A percentile compares a stretch with the other conserved stretches of the same genome.
phyloP scores from a whole-genome alignment of 2,113 vertebrate species.

The Henicopernis longicauda region DNA sequence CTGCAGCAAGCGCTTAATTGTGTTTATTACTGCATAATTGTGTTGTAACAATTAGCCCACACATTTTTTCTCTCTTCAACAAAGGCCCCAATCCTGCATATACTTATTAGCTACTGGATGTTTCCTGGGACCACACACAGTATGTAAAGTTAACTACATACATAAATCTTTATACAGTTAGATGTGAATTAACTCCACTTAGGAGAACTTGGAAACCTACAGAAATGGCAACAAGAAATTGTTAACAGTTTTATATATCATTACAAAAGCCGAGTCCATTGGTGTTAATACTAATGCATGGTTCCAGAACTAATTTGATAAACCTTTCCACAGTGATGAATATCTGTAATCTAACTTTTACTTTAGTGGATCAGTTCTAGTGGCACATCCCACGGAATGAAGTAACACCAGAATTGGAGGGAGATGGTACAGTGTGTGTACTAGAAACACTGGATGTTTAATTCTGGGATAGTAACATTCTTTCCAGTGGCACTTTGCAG shows the following conservation, averaged over 20 bases:
- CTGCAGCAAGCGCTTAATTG: neutral
- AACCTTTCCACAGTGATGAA: neutral
- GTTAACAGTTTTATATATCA: neutral
- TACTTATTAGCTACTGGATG: neutral
- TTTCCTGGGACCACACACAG: neutral
- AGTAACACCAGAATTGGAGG: neutral
- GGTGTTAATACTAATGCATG: neutral
- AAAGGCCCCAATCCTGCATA: neutral
- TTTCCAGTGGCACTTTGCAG: neutral
- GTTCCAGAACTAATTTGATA: neutral
- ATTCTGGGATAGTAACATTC: neutral
- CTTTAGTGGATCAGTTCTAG: neutral
- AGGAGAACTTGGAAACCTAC: neutral
- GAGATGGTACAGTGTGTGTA: neutral
- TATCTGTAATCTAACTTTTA: neutral
- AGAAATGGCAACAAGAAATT: neutral
- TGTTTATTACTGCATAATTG: constrained; percentile 15
- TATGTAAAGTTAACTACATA: neutral
- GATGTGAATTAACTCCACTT: neutral
- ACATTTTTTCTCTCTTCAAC: neutral
- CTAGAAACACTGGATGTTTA: neutral
- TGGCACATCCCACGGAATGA: neutral
- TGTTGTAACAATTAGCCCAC: constrained; percentile 28
- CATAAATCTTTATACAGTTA: neutral
- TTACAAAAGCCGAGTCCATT: neutral